Percentiles rank a stretch among this genome's conserved stretches.
Conservation (phyloP, 2,888 invertebrate species). For the Tachina lurida region DNA sequence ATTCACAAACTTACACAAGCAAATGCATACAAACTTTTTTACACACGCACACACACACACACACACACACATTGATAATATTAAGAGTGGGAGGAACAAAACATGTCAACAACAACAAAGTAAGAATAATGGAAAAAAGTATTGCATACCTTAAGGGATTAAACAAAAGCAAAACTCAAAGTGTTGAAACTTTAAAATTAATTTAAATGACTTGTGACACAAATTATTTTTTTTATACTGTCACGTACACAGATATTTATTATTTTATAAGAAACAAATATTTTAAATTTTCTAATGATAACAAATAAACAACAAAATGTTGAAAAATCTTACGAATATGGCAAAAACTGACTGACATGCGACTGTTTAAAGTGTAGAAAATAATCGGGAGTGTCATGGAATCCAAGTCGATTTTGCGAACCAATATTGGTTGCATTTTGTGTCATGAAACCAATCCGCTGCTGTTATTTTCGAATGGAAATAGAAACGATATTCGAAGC, state of each 20-base stretch:
- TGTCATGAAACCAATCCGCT: too few relatives aligned
- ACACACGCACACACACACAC: neutral
- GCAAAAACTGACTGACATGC: too few relatives aligned
- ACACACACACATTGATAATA: neutral
- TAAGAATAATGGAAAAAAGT: slow-evolving; percentile 9
- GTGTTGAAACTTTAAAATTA: slow-evolving; percentile 60
- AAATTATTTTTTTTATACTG: neutral
- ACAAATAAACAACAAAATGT: too few relatives aligned
- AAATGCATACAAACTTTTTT: neutral
- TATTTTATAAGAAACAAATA: neutral
- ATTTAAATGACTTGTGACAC: slow-evolving; percentile 55
- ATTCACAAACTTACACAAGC: neutral
- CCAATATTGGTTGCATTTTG: too few relatives aligned
- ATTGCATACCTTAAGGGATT: slow-evolving; percentile 29
- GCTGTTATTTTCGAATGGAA: too few relatives aligned
- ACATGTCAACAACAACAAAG: neutral
- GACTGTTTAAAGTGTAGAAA: too few relatives aligned
- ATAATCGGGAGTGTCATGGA: too few relatives aligned
- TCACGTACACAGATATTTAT: neutral
- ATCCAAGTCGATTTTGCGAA: too few relatives aligned
- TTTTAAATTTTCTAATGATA: neutral
- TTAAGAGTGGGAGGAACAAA: neutral
- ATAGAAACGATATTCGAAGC: too few relatives aligned
- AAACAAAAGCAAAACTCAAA: slow-evolving; percentile 33
- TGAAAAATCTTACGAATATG: too few relatives aligned